Evolutionary conservation across 1,140 invertebrate genomes (phyloP), one percentile per base, ranked within the genome.

Genomic region (Zaprionus inermis): DNA sequence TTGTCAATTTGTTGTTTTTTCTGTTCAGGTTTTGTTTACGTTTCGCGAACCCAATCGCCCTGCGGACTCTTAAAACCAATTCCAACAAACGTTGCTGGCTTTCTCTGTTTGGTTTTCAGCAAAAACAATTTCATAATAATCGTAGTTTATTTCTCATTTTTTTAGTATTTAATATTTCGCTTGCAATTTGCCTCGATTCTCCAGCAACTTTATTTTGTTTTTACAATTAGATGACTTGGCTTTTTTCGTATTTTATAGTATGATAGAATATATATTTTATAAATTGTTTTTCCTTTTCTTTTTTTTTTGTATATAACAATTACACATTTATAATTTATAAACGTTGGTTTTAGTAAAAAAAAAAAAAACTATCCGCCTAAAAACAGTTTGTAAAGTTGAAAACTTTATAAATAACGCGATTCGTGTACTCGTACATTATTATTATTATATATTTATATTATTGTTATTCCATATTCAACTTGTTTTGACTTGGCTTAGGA

Each of bases 401-500:
- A 68, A 73, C 30, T 56, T 68, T 76, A 71, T 64, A 65, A 64
- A 75, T 66, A 71, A 67, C 64, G 46, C 63, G 46, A 38, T 63
- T 54, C 14, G 36, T 38, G 14, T 38, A 14, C 14, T 63, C 49
- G n/a, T 20, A 49, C 64, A 38, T 49, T 44, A 32, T 76, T 66
- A 49, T 38, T 54, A 38, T 61, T 58, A 61, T 58, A 46, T 36
- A 70, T 44, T 67, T 41, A 64, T 52, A 68, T 59, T 52, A 54
- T 22, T 59, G 36, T 64, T 44, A 58, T 44, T 73, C 14, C 14
- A 46, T 54, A 57, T 70, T 70, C 49, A 59, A 75, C 71, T 81
- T 68, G 72, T 60, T 59, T 86, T 86, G 78, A 85, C 82, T 86
- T 85, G 83, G 83, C 83, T 88, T 86, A 86, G 20, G 57, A 82